Evolutionary conservation across 1,140 invertebrate species (phyloP).

Genomic region (Uloborus diversus): DNA sequence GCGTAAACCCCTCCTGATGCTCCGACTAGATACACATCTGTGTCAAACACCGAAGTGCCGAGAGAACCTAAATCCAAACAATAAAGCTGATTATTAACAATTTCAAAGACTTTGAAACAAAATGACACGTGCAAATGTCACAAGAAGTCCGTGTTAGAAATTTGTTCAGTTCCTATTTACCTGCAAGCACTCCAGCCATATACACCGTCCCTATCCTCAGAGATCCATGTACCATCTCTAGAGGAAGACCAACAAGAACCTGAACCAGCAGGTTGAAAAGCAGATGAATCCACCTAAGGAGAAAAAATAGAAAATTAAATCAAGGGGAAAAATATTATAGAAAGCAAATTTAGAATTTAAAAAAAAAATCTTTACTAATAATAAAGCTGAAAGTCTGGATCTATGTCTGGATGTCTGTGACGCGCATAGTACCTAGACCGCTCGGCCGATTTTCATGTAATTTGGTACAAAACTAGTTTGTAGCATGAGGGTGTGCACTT

Average conservation of each 20-base stretch:
- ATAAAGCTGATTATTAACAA: neutral
- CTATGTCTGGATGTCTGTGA: too few relatives aligned
- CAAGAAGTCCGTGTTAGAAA: too few relatives aligned
- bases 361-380: too few relatives aligned
- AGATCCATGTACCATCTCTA: conserved; percentile 96
- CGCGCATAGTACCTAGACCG: too few relatives aligned
- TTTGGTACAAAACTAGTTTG: too few relatives aligned
- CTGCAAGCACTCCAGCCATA: conserved; percentile 78
- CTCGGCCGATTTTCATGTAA: too few relatives aligned
- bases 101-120: neutral
- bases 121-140: neutral
- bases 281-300: conserved; percentile 71
- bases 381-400: too few relatives aligned
- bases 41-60: conserved; percentile 87
- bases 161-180: too few relatives aligned
- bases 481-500: too few relatives aligned
- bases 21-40: conserved; percentile 85
- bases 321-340: neutral
- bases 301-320: neutral
- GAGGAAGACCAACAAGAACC: conserved; percentile 87
- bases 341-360: too few relatives aligned
- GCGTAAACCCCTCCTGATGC: conserved; percentile 97
- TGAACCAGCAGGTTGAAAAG: conserved; percentile 92
- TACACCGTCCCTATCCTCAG: conserved; percentile 84
- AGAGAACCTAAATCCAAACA: conserved; percentile 62